Conservation (phyloP, 2,113 vertebrate species). For the Halcyon malimbica region DNA sequence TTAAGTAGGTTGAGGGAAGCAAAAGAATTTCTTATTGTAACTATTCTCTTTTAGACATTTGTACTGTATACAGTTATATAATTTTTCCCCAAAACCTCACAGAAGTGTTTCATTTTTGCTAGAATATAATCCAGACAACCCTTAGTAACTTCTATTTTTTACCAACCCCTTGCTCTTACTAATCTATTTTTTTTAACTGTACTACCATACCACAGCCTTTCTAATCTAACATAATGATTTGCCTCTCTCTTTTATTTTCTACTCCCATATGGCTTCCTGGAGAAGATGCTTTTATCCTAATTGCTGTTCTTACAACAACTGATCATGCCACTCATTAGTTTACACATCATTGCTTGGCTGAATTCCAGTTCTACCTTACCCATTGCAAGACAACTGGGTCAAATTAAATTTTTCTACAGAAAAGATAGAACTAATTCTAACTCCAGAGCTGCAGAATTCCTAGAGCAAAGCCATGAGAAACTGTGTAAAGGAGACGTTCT, state of each 20-base stretch:
- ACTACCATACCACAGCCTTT: not conserved
- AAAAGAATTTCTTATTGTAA: not conserved
- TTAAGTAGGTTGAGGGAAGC: not conserved
- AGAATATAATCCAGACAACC: not conserved
- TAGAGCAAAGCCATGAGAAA: not conserved
- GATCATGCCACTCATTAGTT: not conserved
- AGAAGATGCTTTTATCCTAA: not conserved
- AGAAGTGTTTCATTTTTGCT: not conserved
- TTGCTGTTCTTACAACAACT: not conserved
- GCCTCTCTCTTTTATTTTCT: not conserved
- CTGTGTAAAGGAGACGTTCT: not conserved
- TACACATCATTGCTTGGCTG: not conserved
- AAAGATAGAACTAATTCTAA: not conserved
- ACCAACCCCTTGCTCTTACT: not conserved
- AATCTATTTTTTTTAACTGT: not conserved
- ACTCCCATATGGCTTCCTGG: not conserved
- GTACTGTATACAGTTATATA: not conserved
- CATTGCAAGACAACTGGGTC: not conserved
- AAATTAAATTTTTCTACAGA: not conserved
- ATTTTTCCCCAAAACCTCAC: not conserved
- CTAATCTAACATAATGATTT: not conserved
- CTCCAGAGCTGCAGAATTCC: not conserved
- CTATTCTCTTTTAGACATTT: not conserved
- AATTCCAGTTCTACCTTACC: not conserved
- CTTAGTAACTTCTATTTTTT: not conserved